Evolutionary conservation across 2,888 invertebrate genomes (phyloP), one percentile per base, ranked within the genome.

Genomic region (Flexamia atlantica): DNA sequence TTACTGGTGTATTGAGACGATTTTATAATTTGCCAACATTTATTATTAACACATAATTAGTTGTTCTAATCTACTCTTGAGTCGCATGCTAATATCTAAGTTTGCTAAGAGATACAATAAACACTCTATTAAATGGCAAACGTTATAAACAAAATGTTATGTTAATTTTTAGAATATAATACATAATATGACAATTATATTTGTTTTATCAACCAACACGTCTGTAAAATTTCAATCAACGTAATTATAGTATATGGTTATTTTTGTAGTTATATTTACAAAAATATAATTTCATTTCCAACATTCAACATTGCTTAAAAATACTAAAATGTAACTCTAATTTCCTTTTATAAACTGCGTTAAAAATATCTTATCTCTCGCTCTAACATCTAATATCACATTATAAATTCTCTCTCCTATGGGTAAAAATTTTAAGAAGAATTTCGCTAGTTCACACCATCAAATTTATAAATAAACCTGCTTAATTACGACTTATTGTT

Each of bases 341-440:
- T 1, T 28, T 17, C 14, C 64, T 17, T 25, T 64, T 4, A 64
- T 28, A 25, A 14, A 64, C 28, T 25, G 10, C 2, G 28, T 64
- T 14, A 64, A 64, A 64, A 64, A 64, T 64, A 64, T 64, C 64
- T 28, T 30, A 7, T 64, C 30, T 28, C 30, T 64, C 30, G 2
- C 20, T 64, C 64, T 64, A 64, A 25, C n/a, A n/a, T 1, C 70
- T 70, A 70, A 70, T 70, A 70, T 70, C 70, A 70, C 70, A 70
- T 70, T 36, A 40, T 70, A 36, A 70, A 70, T 68, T 40, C 70
- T 70, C 70, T 70, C 70, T 70, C 70, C 70, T 32, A 36, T 70
- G n/a, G n/a, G n/a, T n/a, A n/a, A 9, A 28, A 30, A 30, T 4
- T 28, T 53, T 23, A 30, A 30, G 64, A 64, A 64, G 30, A 64